phyloP scores from a whole-genome alignment of 23 tunicate species.

The Trididemnum miniatum region DNA sequence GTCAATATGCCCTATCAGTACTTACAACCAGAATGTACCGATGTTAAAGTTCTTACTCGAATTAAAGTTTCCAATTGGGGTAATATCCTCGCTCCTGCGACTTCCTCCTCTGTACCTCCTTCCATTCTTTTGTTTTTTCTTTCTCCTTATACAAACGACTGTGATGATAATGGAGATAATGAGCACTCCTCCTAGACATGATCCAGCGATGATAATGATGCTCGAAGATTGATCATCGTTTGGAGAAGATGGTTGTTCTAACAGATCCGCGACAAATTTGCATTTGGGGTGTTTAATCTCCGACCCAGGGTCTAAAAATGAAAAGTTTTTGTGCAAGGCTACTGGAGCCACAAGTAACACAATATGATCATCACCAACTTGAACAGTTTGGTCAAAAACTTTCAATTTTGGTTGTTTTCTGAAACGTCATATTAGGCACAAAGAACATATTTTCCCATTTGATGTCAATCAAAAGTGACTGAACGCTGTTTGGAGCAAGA shows the following conservation, averaged over 20 bases:
- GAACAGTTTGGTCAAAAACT: no score
- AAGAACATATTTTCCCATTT: no score
- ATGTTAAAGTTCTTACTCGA: conserved; percentile 4
- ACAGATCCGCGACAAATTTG: neutral
- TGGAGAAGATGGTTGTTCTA: neutral
- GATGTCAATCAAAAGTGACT: no score
- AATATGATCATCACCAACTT: no score
- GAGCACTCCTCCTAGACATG: neutral
- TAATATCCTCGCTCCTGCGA: conserved; percentile 39
- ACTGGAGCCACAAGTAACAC: no score
- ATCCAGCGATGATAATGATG: conserved; percentile 7
- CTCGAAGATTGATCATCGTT: neutral
- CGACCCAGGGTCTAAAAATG: neutral
- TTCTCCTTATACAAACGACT: neutral
- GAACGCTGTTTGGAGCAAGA: no score
- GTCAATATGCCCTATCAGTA: no score
- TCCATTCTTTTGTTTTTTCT: neutral
- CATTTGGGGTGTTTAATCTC: neutral
- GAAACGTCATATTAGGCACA: no score
- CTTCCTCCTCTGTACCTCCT: conserved; percentile 42
- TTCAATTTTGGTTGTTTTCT: no score
- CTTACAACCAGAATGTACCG: no score
- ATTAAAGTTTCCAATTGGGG: conserved; percentile 10
- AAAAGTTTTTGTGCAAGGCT: no score
- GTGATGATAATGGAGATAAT: neutral